These are phyloP conservation scores for Nyctibius grandis DNA, from an alignment of 2,797 vertebrate genomes.

Conservation along the genomic window DNA sequence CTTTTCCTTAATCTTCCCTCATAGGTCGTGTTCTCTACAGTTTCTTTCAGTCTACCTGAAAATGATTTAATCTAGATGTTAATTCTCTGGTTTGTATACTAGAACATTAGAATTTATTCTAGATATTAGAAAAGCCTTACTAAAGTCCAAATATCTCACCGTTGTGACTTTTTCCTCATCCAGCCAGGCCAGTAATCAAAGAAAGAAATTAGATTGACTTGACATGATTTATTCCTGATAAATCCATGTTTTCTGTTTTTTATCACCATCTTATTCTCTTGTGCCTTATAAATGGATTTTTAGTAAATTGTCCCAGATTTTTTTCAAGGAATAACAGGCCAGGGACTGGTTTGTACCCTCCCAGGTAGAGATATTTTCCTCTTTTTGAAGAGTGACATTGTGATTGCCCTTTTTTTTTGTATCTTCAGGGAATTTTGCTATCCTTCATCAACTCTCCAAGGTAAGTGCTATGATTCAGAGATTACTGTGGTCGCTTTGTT, in stretches of 20 bases:
- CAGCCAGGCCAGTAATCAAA: background rate
- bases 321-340: background rate
- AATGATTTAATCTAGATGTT: background rate
- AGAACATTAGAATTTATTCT: background rate
- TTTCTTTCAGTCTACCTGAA: background rate
- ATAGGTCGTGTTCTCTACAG: background rate
- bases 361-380: background rate
- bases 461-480: constrained; percentile 2
- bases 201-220: background rate
- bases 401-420: background rate
- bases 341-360: background rate
- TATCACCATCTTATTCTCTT: background rate
- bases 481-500: background rate
- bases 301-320: background rate
- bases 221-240: background rate
- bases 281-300: background rate
- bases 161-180: background rate
- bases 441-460: background rate
- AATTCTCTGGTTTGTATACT: background rate
- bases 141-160: background rate
- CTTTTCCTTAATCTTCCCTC: background rate
- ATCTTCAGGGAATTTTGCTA: background rate
- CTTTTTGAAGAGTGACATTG: background rate
- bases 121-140: background rate
- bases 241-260: background rate